These are phyloP conservation scores for Luffia ferchaultella DNA, from an alignment of 2,888 invertebrate species.

Conservation along the genomic window DNA sequence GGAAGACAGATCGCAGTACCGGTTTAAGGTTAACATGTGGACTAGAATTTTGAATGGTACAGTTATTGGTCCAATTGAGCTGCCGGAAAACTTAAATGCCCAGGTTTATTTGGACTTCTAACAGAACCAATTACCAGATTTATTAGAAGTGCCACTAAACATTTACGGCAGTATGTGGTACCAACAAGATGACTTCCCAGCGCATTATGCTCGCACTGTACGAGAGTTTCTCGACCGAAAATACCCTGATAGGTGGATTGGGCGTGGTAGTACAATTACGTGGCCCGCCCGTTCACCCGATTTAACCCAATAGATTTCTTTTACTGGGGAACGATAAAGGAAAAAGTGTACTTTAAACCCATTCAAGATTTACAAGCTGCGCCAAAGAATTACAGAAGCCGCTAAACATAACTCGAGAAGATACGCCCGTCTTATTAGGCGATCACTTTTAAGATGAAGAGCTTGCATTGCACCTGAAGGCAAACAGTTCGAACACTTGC, in stretches of 20 bases:
- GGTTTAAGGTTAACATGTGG: too few species aligned
- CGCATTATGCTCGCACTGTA: not conserved
- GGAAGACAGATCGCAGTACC: too few species aligned
- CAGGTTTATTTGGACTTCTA: not conserved
- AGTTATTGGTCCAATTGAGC: not conserved
- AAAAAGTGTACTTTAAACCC: not conserved
- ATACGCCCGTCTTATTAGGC: not conserved
- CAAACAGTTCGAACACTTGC: conserved; percentile 1
- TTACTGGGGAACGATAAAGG: too few species aligned
- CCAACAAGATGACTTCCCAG: not conserved
- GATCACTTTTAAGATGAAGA: conserved; percentile 2
- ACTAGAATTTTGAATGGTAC: too few species aligned
- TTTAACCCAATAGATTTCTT: not conserved
- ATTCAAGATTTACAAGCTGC: conserved; percentile 1
- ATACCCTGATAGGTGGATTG: not conserved
- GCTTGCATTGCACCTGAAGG: conserved; percentile 1
- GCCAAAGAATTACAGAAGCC: not conserved
- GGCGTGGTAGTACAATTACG: not conserved
- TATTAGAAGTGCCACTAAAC: not conserved
- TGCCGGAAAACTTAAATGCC: not conserved
- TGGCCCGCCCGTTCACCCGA: not conserved
- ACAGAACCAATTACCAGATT: not conserved
- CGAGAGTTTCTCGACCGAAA: not conserved
- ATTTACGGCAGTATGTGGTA: not conserved
- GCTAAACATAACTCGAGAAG: not conserved